phyloP scores from a whole-genome alignment of 2,797 vertebrate genomes.

The Pangasius sanitwongsei region DNA sequence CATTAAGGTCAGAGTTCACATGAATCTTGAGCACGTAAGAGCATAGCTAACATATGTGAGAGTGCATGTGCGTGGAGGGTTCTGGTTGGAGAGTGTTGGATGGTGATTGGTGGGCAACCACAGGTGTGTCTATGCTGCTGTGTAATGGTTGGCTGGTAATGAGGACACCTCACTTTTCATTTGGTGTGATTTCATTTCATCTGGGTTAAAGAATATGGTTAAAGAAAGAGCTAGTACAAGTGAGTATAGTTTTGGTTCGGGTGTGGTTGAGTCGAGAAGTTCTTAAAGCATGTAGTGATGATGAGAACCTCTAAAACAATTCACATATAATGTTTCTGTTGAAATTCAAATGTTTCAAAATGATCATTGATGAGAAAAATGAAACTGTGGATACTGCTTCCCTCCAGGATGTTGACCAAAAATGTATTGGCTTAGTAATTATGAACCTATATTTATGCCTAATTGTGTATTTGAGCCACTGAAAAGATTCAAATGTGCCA shows the following conservation, averaged over 20 bases:
- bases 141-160: background rate
- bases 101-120: background rate
- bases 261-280: background rate
- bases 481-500: conserved; percentile 12
- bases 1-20: background rate
- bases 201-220: background rate
- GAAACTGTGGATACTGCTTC: background rate
- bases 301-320: conserved; percentile 1
- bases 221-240: background rate
- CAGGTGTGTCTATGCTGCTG: background rate
- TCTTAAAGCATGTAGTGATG: background rate
- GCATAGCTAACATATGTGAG: background rate
- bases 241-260: background rate
- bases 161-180: background rate
- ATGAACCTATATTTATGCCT: conserved; percentile 18
- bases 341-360: background rate
- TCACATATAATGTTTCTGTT: background rate
- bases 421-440: conserved; percentile 10
- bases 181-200: background rate
- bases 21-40: background rate
- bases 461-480: conserved; percentile 24
- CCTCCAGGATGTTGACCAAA: background rate
- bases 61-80: background rate
- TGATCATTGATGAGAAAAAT: background rate
- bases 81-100: background rate